Conservation (phyloP, 2,797 vertebrate genomes). For the Pseudomugil tenellus region DNA sequence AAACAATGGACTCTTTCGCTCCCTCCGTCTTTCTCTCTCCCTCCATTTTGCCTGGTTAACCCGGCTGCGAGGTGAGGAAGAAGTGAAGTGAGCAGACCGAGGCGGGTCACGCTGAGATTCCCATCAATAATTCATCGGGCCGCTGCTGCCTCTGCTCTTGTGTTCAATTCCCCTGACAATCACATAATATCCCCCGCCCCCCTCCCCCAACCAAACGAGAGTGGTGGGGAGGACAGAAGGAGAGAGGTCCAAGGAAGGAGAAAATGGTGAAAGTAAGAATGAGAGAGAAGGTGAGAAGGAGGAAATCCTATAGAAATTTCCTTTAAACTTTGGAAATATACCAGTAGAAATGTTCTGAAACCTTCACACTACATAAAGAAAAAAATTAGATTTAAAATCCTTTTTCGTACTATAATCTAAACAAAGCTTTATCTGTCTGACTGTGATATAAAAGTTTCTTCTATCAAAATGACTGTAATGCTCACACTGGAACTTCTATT, state of each 20-base stretch:
- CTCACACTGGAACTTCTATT: too few relatives aligned
- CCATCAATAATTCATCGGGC: constrained; percentile 86
- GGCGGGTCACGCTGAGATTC: constrained; percentile 82
- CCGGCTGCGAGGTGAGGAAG: constrained; percentile 77
- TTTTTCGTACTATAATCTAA: background rate
- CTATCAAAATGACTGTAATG: too few relatives aligned
- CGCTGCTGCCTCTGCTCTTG: constrained; percentile 84
- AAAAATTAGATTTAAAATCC: background rate
- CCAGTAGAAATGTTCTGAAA: background rate
- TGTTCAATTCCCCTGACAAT: constrained; percentile 80
- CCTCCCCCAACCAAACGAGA: constrained; percentile 18
- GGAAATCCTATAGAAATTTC: too few relatives aligned
- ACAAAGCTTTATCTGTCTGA: background rate
- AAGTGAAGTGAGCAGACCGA: constrained; percentile 77
- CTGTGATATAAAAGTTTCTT: too few relatives aligned
- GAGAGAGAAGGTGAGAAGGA: too few relatives aligned
- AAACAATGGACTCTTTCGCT: constrained; percentile 65
- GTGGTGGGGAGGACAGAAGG: background rate
- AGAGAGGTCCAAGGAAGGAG: constrained; percentile 14
- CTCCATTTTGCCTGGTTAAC: constrained; percentile 82
- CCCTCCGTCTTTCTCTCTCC: constrained; percentile 38
- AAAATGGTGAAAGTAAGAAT: too few relatives aligned
- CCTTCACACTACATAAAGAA: background rate
- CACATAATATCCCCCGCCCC: constrained; percentile 82
- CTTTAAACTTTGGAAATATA: too few relatives aligned